These are phyloP conservation scores for Sabatieria punctata DNA, from an alignment of 2,888 invertebrate species.

Conservation along the genomic window DNA sequence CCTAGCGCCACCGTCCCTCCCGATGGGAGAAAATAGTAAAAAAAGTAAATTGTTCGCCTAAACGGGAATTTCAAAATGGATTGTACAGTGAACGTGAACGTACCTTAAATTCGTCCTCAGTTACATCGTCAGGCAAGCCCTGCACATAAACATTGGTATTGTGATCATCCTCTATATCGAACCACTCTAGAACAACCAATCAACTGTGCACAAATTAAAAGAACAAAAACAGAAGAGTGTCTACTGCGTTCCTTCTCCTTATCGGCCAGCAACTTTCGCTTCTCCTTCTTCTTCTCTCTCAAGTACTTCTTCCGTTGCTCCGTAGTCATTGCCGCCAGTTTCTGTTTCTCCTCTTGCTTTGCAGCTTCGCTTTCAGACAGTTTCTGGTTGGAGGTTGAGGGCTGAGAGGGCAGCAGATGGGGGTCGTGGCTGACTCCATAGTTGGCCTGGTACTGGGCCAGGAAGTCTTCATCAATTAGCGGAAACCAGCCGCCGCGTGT, in stretches of 20 bases:
- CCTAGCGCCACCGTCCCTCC: too few species aligned
- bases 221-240: background rate
- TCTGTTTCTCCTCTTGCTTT: slow-evolving; percentile 10
- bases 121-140: slow-evolving; percentile 69
- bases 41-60: background rate
- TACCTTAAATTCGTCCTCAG: slow-evolving; percentile 46
- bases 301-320: background rate
- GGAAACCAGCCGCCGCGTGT: slow-evolving; percentile 88
- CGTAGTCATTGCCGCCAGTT: background rate
- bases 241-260: slow-evolving; percentile 1
- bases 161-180: slow-evolving; percentile 65
- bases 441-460: slow-evolving; percentile 85
- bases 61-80: background rate
- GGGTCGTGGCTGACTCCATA: slow-evolving; percentile 46
- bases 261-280: slow-evolving; percentile 8
- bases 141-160: slow-evolving; percentile 93
- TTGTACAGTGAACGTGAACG: background rate
- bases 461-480: slow-evolving; percentile 77
- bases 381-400: too few species aligned
- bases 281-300: slow-evolving; percentile 8
- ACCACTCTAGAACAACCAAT: slow-evolving; percentile 53
- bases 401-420: too few species aligned
- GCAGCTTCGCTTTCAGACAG: background rate
- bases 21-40: background rate
- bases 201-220: background rate